Base-by-base conservation (phyloP, 2,113 vertebrate species). In the Rousettus leschenaultii region DNA sequence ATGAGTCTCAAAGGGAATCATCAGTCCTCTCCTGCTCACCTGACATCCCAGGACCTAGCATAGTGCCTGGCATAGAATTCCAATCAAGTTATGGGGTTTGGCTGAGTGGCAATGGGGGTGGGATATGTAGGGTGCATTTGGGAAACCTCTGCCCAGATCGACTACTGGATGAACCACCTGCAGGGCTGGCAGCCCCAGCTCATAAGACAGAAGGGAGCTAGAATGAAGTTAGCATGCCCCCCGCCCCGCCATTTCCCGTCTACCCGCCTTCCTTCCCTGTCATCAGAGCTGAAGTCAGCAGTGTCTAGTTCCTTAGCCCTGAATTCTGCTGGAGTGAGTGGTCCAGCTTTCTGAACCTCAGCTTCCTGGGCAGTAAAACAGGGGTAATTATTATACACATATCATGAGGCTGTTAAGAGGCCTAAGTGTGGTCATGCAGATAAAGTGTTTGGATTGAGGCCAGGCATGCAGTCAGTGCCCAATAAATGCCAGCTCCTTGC, bases 391-490 rank as follows among this genome's bases (percentile, higher is more conserved):
- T 0, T 3, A 55, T 5, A 11, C 21, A 8, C 43, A 16, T 0
- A 0, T 14, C 21, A 1, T 0, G 2, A 9, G 28, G 16, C 7
- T 22, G 11, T 18, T 1, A 26, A 15, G 45, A 74, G 24, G 45
- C 9, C n/a, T 21, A 11, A 57, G 33, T 16, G 45, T 26, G 22
- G 14, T 38, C 4, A 15, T 0, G 73, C 22, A 14, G 73, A n/a
- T 21, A 2, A 35, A 66, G 14, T 3, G 35, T 30, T n/a, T 38
- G 53, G 13, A 6, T 1, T 13, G 51, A 55, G 2, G 6, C 51
- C 18, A 75, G 33, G 75, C 2, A 5, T 2, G 26, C 40, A 61
- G 43, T 8, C 26, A 19, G 68, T 43, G 74, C 48, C 70, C 71
- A n/a, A 0, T 3, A 33, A 38, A 8, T 1, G 13, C 43, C 45